Evolutionary conservation across 2,888 invertebrate genomes (phyloP).

Genomic region (Aspidiotus destructor): DNA sequence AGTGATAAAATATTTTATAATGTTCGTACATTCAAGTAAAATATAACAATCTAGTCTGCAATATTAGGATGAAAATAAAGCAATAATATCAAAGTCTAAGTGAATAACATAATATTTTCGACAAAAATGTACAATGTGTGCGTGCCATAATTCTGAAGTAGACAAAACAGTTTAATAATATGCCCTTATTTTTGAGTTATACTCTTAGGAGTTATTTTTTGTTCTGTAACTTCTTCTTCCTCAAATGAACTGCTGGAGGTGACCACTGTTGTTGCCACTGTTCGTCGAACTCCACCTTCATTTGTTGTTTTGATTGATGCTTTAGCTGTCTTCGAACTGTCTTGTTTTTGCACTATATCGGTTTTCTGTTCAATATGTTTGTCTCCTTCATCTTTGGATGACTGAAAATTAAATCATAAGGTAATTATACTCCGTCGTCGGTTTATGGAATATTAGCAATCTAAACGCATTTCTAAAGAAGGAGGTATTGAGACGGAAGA

Average conservation of each 20-base stretch:
- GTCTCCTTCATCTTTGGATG: conserved; percentile 25
- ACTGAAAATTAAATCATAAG: not conserved
- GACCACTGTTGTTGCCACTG: conserved; percentile 23
- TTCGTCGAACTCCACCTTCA: conserved; percentile 31
- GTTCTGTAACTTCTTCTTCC: conserved; percentile 28
- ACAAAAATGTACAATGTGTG: no score
- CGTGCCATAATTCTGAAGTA: no score
- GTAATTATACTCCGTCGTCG: not conserved
- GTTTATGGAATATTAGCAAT: not conserved
- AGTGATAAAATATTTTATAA: no score
- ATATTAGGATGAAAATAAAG: no score
- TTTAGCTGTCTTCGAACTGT: conserved; percentile 24
- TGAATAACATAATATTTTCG: no score
- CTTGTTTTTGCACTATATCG: conserved; percentile 24
- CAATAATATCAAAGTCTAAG: no score
- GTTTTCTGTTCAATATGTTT: conserved; percentile 29
- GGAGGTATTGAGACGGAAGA: no score
- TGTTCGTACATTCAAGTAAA: no score
- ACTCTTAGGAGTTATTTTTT: conserved; percentile 24
- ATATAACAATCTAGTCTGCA: no score
- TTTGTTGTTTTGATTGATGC: conserved; percentile 29
- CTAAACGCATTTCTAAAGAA: not conserved
- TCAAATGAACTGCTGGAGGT: conserved; percentile 27
- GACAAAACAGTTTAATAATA: no score
- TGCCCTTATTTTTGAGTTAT: conserved; percentile 20